Evolutionary conservation across 2,797 vertebrate species (phyloP), one percentile per base, ranked within the genome.

Genomic region (Alauda arvensis): DNA sequence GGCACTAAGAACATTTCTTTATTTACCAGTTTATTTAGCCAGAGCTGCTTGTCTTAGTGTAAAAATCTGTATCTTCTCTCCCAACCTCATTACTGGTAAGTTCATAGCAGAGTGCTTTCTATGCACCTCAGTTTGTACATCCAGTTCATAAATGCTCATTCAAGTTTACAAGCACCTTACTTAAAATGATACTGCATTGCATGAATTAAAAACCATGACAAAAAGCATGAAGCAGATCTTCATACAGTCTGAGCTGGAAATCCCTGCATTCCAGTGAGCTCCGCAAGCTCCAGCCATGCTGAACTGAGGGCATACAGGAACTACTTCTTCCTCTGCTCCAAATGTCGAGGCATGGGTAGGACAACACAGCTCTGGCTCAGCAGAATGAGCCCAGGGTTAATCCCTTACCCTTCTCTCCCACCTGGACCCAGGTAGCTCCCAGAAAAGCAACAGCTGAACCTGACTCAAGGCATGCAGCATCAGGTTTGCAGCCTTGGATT

Each of bases 391-490:
- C 57, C 48, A 29, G 40, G 40, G 48, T 29, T 24, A 23, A 28
- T 39, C 48, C 29, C 29, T 70, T 16, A 13, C 9, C 16, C 12
- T 24, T 46, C 4, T 33, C 10, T 55, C 29, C 33, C 57, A 40
- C 16, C 13, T 29, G 24, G 23, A 46, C 40, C 48, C 66, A 39
- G 33, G 48, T 8, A 53, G 23, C 3, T 70, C 28, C 33, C 77
- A 70, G 57, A 29, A 6, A 23, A 15, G 19, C 57, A 39, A 8
- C 23, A 70, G 56, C 66, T 39, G 40, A 39, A 23, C 48, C n/a
- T 45, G 56, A 7, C 39, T 23, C 12, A 8, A 45, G 33, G 39
- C 6, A 9, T 7, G 18, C 0, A 0, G 46, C 0, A 0, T 14
- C 25, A 17, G 33, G 4, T 7, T 52, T 39, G 15, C n/a, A 52